Percentiles rank a stretch among this genome's conserved stretches.
Evolutionary conservation across 2,888 invertebrate species (phyloP).

Genomic region (Xylota segnis): DNA sequence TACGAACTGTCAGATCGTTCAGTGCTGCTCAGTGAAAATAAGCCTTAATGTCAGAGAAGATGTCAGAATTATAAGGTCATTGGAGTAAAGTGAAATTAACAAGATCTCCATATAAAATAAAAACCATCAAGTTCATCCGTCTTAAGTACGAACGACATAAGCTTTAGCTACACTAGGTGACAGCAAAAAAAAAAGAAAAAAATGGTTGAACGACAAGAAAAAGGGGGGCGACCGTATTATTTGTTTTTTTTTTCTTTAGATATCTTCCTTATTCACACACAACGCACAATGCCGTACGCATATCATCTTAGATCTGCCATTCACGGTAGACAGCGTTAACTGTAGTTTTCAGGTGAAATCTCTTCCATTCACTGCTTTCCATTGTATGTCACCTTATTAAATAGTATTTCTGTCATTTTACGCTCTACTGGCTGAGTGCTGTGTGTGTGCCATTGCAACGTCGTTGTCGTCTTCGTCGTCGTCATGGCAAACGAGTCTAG

Average conservation of each 20-base stretch:
- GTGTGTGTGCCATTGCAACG: constrained; percentile 33
- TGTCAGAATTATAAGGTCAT: constrained; percentile 72
- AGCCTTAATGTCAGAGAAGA: constrained; percentile 46
- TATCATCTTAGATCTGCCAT: constrained; percentile 52
- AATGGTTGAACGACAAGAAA: constrained; percentile 44
- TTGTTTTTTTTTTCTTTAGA: constrained; percentile 2
- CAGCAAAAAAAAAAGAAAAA: constrained; percentile 10
- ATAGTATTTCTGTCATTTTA: constrained; percentile 63
- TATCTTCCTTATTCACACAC: constrained; percentile 23
- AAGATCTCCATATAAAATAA: constrained; percentile 27
- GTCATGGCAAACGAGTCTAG: constrained; percentile 53
- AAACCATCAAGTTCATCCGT: constrained; percentile 38
- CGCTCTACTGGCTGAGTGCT: constrained; percentile 56
- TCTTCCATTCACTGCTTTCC: constrained; percentile 69
- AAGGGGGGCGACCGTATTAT: constrained; percentile 11
- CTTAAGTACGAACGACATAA: constrained; percentile 31
- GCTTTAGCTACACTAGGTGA: not conserved
- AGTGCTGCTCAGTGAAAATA: not conserved
- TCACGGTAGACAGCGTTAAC: constrained; percentile 58
- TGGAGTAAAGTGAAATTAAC: constrained; percentile 71
- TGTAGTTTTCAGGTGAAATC: constrained; percentile 67
- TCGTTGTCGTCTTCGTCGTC: not conserved
- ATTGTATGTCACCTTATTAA: constrained; percentile 72
- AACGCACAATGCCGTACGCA: constrained; percentile 32
- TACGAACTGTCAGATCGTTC: constrained; percentile 34